Base-by-base conservation (phyloP, 2,797 vertebrate species). In the Orientallactaga sibirica region DNA sequence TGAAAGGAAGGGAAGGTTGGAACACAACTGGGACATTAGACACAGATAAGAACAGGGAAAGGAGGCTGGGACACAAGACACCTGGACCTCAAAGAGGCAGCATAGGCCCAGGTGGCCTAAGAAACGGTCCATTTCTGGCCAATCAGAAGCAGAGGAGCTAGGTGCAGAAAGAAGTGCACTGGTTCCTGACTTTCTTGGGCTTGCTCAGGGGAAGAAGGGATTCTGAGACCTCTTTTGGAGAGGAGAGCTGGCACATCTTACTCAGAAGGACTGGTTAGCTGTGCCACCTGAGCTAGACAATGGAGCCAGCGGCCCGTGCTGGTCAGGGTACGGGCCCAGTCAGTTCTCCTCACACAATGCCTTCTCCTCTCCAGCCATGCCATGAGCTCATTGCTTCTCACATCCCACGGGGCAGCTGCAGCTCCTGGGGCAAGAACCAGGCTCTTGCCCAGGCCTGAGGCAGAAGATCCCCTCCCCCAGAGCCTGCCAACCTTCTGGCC, bases 261-360 rank as follows among this genome's bases (percentile, higher is more conserved):
- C 66, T 81, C 71, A 82, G 88, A 89, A 88, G 41, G 67, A 55
- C 48, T 41, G 19, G n/a, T 73, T 85, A 78, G 95, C 83, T 93
- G 73, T 79, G 88, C 96, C 97, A 96, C 96, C 96, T 96, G 95
- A 62, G 52, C 90, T 73, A 85, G 93, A 97, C 96, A 97, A 97
- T 96, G 87, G 96, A 95, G 95, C 94, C 94, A 95, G 91, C 76
- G 88, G 93, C 81, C 91, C 15, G 1, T 41, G 86, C 91, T 25
- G 68, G 92, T 91, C 91, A 86, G 91, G 91, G 94, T 91, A 92
- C 91, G 68, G 92, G 41, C 80, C 71, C 82, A 67, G 79, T 70
- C 93, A 86, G 90, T 94, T 67, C 90, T 95, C 58, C 61, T 67
- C 88, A 93, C 88, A 93, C 94, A 94, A 78, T 92, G 85, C 94